These are phyloP conservation scores for Triplophysa tibetana DNA, from an alignment of 2,113 vertebrate genomes.

Conservation along the genomic window DNA sequence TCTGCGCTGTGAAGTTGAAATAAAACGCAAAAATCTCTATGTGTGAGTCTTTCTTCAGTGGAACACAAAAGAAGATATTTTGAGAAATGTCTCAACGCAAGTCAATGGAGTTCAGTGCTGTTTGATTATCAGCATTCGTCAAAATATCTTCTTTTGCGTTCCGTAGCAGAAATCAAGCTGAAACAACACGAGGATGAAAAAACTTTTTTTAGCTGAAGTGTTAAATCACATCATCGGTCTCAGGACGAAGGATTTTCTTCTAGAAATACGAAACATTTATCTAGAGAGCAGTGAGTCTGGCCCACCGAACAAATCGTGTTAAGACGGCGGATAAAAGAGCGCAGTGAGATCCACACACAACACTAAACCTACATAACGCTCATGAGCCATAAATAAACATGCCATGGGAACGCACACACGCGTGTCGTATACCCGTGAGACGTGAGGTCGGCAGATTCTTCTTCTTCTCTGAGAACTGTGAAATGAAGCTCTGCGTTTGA, in stretches of 20 bases:
- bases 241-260: not conserved
- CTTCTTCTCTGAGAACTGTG: not conserved
- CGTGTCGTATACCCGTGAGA: not conserved
- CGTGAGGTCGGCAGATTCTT: no score
- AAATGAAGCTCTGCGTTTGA: constrained; percentile 1
- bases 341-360: not conserved
- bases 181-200: no score
- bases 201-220: not conserved
- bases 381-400: constrained; percentile 24
- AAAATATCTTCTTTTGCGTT: no score
- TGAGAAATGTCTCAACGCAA: no score
- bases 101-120: no score
- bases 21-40: no score
- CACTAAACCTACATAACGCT: constrained; percentile 9
- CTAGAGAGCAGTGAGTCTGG: not conserved
- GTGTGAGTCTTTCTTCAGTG: no score
- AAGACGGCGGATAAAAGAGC: not conserved
- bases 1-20: no score
- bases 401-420: not conserved
- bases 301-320: not conserved
- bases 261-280: not conserved
- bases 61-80: no score
- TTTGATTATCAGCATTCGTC: no score
- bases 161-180: no score
- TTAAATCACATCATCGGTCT: constrained; percentile 14